phyloP scores from a whole-genome alignment of 2,113 vertebrate species.

The Chlamydotis undulata region DNA sequence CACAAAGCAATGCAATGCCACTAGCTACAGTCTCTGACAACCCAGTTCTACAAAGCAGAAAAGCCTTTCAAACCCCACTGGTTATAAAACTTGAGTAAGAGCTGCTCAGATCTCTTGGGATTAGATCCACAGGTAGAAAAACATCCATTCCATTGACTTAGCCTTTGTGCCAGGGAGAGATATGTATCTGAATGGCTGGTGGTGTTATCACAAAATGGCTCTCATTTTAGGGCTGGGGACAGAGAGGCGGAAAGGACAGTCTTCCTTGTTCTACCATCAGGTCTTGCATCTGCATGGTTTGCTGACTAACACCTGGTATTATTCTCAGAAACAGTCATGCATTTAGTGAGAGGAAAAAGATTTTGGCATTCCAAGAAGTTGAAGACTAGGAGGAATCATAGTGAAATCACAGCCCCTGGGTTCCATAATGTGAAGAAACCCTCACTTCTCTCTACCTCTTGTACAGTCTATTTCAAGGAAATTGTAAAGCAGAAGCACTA shows the following conservation, averaged over 20 bases:
- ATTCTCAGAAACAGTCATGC: not conserved
- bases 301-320: not conserved
- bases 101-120: not conserved
- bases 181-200: not conserved
- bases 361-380: not conserved
- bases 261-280: not conserved
- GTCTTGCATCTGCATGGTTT: not conserved
- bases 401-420: not conserved
- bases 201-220: not conserved
- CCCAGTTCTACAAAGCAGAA: not conserved
- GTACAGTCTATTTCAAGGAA: not conserved
- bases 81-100: not conserved
- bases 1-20: conserved; percentile 3
- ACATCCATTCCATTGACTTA: not conserved
- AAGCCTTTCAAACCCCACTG: not conserved
- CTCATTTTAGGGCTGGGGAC: not conserved
- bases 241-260: not conserved
- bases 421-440: not conserved
- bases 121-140: not conserved
- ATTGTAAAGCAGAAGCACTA: not conserved
- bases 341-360: not conserved
- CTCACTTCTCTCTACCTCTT: not conserved
- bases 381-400: not conserved
- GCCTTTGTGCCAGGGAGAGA: not conserved
- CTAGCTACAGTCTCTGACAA: not conserved